A percentile compares a stretch with the other conserved stretches of the same genome.
Conservation (phyloP, 2,113 vertebrate genomes). For the Phylloscopus trochiloides region DNA sequence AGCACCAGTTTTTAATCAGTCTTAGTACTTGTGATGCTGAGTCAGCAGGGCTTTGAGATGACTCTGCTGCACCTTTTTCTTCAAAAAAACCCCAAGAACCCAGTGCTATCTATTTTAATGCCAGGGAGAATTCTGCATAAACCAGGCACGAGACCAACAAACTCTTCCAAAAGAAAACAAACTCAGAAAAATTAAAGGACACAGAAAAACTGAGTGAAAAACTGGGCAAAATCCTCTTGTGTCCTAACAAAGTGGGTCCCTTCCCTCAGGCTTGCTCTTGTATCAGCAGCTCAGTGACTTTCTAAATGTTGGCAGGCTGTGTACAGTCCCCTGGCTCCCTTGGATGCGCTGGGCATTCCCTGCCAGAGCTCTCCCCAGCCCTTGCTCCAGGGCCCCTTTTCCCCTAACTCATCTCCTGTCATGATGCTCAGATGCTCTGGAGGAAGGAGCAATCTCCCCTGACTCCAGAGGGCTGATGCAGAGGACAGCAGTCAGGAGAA, state of each 20-base stretch:
- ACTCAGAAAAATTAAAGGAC: neutral
- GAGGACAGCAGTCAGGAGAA: neutral
- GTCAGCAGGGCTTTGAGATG: neutral
- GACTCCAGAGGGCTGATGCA: neutral
- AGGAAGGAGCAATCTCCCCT: neutral
- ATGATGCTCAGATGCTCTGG: neutral
- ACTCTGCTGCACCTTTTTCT: neutral
- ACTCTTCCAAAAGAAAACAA: neutral
- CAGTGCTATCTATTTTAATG: neutral
- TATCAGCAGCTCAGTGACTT: neutral
- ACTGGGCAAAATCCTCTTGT: neutral
- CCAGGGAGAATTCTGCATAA: neutral
- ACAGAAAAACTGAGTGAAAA: neutral
- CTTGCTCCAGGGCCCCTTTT: neutral
- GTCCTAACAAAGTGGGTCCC: neutral
- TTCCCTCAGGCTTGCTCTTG: neutral
- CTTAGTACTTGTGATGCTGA: neutral
- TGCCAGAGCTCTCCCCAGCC: neutral
- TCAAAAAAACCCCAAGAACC: neutral
- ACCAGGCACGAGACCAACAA: neutral
- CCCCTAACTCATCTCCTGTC: neutral
- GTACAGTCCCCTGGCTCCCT: neutral
- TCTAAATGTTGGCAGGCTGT: neutral
- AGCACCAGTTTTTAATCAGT: neutral
- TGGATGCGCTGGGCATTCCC: neutral